These are phyloP conservation scores for Equus przewalskii DNA, from an alignment of 2,113 vertebrate genomes.

Conservation along the genomic window DNA sequence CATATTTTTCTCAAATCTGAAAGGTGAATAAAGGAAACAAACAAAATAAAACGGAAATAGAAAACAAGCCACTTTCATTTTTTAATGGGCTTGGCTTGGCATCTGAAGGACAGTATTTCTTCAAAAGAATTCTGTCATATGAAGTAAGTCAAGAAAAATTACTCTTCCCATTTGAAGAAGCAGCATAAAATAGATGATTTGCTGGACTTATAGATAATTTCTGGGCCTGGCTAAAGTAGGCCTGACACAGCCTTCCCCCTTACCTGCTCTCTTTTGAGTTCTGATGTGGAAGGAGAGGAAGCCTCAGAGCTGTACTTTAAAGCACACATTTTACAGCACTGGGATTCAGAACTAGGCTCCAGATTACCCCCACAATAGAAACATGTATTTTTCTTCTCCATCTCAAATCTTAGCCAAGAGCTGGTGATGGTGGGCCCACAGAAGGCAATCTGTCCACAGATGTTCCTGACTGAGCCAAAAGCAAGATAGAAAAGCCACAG, in stretches of 20 bases:
- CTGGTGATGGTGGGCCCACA: neutral
- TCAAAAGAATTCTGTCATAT: neutral
- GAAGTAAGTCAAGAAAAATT: neutral
- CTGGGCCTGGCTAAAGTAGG: neutral
- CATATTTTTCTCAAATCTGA: neutral
- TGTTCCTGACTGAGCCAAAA: slow-evolving; percentile 59
- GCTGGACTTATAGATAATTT: neutral
- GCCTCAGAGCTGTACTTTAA: neutral
- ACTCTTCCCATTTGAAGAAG: neutral
- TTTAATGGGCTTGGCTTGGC: neutral
- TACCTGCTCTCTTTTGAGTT: slow-evolving; percentile 5
- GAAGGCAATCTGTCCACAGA: slow-evolving; percentile 40
- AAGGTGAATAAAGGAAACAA: neutral
- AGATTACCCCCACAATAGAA: neutral
- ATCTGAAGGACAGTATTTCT: neutral
- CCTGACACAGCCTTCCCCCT: neutral
- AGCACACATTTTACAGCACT: neutral
- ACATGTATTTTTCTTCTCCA: slow-evolving; percentile 31
- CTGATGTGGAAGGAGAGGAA: neutral
- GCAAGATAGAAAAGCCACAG: slow-evolving; percentile 49
- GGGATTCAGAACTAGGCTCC: neutral
- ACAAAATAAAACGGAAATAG: neutral
- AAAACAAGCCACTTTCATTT: neutral
- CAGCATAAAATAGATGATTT: neutral
- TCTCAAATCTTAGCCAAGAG: slow-evolving; percentile 44